These are phyloP conservation scores for Leucoraja erinaceus DNA, from an alignment of 2,113 vertebrate species.

Conservation along the genomic window DNA sequence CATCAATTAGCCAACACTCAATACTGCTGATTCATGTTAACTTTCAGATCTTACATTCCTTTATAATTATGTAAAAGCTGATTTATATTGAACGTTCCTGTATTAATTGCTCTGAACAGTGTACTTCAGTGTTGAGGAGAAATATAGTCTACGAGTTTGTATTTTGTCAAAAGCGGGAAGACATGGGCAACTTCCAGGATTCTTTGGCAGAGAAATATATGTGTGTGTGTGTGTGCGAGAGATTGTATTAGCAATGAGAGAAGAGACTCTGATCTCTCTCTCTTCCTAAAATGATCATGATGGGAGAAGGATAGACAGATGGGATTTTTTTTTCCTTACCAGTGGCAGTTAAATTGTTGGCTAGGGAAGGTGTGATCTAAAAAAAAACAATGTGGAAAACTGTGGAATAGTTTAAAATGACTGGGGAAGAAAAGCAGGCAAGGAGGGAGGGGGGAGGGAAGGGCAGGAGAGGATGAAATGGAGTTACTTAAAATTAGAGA, in stretches of 20 bases:
- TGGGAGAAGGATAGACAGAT: neutral
- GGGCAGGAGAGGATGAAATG: too few relatives aligned
- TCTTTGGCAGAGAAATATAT: neutral
- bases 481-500: too few relatives aligned
- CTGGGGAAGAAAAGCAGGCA: too few relatives aligned
- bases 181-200: neutral
- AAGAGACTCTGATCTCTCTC: neutral
- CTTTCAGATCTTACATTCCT: neutral
- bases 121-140: neutral
- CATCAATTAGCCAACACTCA: neutral
- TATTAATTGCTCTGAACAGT: neutral
- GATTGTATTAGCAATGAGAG: too few relatives aligned
- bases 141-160: neutral
- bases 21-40: neutral
- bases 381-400: too few relatives aligned
- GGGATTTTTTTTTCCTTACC: neutral
- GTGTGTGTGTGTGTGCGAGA: too few relatives aligned
- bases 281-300: neutral
- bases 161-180: neutral
- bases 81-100: neutral
- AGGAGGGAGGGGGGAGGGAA: too few relatives aligned
- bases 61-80: neutral
- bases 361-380: too few relatives aligned
- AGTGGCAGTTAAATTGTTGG: too few relatives aligned
- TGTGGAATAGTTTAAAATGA: too few relatives aligned